phyloP scores from a whole-genome alignment of 2,797 vertebrate species.

The Acrossocheilus wenchowensis region DNA sequence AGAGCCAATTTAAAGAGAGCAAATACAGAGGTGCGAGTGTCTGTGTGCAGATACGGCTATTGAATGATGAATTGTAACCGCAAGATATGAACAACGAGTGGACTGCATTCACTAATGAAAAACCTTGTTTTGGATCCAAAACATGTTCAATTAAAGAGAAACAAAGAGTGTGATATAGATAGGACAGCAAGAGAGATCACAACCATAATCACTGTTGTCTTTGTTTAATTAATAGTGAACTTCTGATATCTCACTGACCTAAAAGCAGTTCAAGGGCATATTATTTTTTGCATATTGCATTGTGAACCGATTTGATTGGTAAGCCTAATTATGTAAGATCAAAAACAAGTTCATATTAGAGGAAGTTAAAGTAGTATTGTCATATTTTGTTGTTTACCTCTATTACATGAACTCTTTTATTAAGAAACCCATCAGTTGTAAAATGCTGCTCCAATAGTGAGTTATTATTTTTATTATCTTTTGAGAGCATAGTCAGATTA shows the following conservation, averaged over 20 bases:
- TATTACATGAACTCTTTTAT: neutral
- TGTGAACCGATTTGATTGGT: neutral
- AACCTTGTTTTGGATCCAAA: conserved; percentile 42
- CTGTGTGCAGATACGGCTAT: conserved; percentile 57
- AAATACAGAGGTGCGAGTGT: conserved; percentile 73
- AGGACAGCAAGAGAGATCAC: conserved; percentile 59
- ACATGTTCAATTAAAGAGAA: conserved; percentile 50
- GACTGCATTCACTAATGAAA: conserved; percentile 52
- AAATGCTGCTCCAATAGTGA: neutral
- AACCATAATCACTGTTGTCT: conserved; percentile 37
- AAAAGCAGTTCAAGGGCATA: neutral
- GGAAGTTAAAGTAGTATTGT: neutral
- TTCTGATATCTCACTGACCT: conserved; percentile 15
- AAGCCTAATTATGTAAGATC: neutral
- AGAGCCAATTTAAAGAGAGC: conserved; percentile 76
- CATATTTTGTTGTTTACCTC: neutral
- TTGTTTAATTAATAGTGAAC: neutral
- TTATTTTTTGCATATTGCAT: neutral
- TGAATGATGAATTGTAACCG: conserved; percentile 76
- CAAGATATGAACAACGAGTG: conserved; percentile 62
- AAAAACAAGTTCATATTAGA: neutral
- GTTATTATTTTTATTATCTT: neutral
- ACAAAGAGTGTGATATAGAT: conserved; percentile 59
- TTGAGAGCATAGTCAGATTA: neutral
- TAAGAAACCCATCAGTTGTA: neutral